These are phyloP conservation scores for Aphidius ervi DNA, from an alignment of 1,140 invertebrate species.

Conservation along the genomic window DNA sequence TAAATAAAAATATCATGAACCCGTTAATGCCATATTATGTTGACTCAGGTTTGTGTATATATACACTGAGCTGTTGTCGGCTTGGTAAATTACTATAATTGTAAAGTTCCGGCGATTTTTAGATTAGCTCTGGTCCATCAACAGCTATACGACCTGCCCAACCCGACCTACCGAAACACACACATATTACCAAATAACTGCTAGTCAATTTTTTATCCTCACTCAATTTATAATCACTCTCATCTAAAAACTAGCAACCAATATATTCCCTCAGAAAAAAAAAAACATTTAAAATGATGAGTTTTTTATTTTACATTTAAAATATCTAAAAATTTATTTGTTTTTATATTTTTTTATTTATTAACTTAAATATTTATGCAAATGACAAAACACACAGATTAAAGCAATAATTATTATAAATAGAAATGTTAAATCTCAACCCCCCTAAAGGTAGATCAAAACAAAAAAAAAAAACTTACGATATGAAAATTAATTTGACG, in stretches of 20 bases:
- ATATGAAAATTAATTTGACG: slow-evolving; percentile 22
- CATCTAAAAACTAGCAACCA: no score
- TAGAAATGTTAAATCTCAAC: background rate
- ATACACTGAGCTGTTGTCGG: slow-evolving; percentile 43
- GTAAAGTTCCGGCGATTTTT: slow-evolving; percentile 53
- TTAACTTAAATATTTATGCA: background rate
- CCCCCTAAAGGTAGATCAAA: background rate
- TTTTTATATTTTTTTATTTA: no score
- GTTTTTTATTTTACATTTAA: no score
- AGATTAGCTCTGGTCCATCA: slow-evolving; percentile 54
- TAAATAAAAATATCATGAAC: slow-evolving; percentile 27
- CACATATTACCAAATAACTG: no score
- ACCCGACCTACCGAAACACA: slow-evolving; percentile 34
- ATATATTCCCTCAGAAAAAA: no score
- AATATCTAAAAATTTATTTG: background rate
- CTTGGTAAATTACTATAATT: slow-evolving; percentile 53
- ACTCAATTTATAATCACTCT: no score
- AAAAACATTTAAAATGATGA: no score
- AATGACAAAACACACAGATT: no score
- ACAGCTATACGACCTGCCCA: slow-evolving; percentile 37
- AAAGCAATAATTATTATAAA: no score
- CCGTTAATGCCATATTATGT: slow-evolving; percentile 36
- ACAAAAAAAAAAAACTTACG: slow-evolving; percentile 1
- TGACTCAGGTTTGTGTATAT: slow-evolving; percentile 36
- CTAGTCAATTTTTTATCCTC: no score